A percentile compares a stretch with the other conserved stretches of the same genome.
phyloP scores from a whole-genome alignment of 2,888 invertebrate genomes.

The Teinopalpus imperialis region DNA sequence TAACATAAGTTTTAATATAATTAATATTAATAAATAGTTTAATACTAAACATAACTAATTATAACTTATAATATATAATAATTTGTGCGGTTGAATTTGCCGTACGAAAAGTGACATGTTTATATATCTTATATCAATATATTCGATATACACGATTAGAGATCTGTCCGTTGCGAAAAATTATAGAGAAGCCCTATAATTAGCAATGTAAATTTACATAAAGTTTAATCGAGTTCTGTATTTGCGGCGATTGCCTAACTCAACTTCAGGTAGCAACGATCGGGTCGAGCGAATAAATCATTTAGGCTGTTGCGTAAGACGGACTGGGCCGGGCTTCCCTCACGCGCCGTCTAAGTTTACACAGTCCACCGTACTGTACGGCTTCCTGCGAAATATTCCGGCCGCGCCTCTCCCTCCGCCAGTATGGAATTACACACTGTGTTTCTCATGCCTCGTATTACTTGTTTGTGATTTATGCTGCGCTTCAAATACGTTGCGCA shows the following conservation, averaged over 20 bases:
- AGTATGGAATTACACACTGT: slow-evolving; percentile 47
- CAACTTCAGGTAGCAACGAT: neutral
- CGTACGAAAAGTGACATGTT: too few relatives aligned
- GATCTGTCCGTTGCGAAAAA: too few relatives aligned
- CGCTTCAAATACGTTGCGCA: slow-evolving; percentile 32
- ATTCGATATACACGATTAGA: too few relatives aligned
- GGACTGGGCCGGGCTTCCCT: slow-evolving; percentile 41
- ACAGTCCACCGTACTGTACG: slow-evolving; percentile 43
- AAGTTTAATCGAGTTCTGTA: neutral
- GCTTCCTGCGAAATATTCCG: slow-evolving; percentile 33
- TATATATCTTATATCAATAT: too few relatives aligned
- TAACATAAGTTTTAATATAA: too few relatives aligned
- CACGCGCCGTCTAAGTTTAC: slow-evolving; percentile 42
- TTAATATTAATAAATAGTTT: too few relatives aligned
- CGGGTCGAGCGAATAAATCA: slow-evolving; percentile 32
- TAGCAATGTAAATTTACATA: too few relatives aligned
- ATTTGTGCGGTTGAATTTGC: too few relatives aligned
- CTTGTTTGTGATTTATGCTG: slow-evolving; percentile 32
- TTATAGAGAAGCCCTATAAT: too few relatives aligned
- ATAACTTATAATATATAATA: too few relatives aligned
- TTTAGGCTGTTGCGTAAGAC: slow-evolving; percentile 28
- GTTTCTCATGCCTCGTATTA: slow-evolving; percentile 52
- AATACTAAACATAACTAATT: too few relatives aligned
- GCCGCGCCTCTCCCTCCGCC: slow-evolving; percentile 22
- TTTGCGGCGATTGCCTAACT: neutral